These are phyloP conservation scores for Psix sp. DNA, from an alignment of 1,140 invertebrate genomes.

Conservation along the genomic window DNA sequence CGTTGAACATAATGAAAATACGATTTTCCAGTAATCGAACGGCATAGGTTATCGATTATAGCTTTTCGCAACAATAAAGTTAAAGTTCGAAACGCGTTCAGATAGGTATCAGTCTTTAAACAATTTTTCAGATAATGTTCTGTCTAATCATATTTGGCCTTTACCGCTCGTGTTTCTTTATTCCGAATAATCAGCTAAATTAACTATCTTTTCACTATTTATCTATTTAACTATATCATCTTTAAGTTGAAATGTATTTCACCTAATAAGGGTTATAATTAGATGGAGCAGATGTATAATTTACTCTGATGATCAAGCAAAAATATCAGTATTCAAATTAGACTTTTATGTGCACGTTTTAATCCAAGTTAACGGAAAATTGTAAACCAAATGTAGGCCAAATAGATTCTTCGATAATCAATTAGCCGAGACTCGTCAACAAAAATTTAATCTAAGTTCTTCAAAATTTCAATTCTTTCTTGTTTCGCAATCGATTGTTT, in stretches of 20 bases:
- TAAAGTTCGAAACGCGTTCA: constrained; percentile 1
- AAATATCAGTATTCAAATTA: too few relatives aligned
- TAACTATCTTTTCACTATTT: background rate
- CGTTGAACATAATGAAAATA: constrained; percentile 10
- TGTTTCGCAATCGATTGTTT: too few relatives aligned
- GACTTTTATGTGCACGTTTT: too few relatives aligned
- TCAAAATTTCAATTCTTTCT: too few relatives aligned
- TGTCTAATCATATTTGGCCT: constrained; percentile 46
- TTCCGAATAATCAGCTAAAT: background rate
- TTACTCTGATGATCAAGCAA: too few relatives aligned
- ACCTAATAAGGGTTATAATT: constrained; percentile 7
- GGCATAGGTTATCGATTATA: constrained; percentile 25
- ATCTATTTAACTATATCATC: background rate
- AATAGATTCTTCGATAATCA: too few relatives aligned
- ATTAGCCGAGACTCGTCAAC: too few relatives aligned
- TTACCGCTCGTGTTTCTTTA: constrained; percentile 34
- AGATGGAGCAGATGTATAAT: too few relatives aligned
- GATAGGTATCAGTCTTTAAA: background rate
- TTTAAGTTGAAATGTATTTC: background rate
- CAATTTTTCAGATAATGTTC: constrained; percentile 32
- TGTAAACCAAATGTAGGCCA: too few relatives aligned
- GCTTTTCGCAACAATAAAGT: constrained; percentile 4
- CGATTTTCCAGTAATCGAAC: constrained; percentile 21
- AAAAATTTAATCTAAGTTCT: too few relatives aligned
- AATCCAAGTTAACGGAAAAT: too few relatives aligned